A percentile compares a stretch with the other conserved stretches of the same genome.
Conservation (phyloP, 2,888 invertebrate genomes). For the Harmothoe impar region DNA sequence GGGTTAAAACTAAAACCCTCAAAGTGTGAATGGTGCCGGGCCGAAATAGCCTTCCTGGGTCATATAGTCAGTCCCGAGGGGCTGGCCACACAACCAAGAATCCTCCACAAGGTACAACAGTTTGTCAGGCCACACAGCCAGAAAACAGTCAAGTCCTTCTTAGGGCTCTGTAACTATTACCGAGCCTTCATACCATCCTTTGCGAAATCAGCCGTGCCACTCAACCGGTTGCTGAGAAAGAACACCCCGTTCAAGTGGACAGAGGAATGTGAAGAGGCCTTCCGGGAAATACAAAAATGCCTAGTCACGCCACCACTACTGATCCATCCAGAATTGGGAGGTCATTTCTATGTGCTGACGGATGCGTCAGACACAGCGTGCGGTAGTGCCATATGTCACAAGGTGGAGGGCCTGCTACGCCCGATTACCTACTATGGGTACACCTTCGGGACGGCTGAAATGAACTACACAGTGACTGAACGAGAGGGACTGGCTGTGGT, state of each 20-base stretch:
- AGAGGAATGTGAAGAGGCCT: neutral
- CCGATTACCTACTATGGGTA: too few species aligned
- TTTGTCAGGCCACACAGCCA: neutral
- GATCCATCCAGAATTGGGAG: neutral
- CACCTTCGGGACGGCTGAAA: too few species aligned
- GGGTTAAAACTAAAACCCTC: slow-evolving; percentile 11
- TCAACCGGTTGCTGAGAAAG: neutral
- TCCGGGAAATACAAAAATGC: neutral
- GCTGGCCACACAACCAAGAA: neutral
- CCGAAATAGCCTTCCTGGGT: neutral
- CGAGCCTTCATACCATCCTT: neutral
- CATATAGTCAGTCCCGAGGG: neutral
- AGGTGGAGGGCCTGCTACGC: neutral
- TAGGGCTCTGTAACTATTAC: neutral
- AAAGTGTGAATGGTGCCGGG: neutral
- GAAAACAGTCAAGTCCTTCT: neutral
- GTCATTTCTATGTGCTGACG: neutral
- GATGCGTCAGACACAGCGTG: neutral
- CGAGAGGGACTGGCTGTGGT: neutral
- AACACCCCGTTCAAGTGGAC: neutral
- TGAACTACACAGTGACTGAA: too few species aligned
- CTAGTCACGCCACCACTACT: neutral
- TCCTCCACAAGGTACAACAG: neutral
- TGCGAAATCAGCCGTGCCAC: neutral
- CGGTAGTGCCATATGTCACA: neutral